These are phyloP conservation scores for Corythornis leucogaster DNA, from an alignment of 2,797 vertebrate species.

Conservation along the genomic window DNA sequence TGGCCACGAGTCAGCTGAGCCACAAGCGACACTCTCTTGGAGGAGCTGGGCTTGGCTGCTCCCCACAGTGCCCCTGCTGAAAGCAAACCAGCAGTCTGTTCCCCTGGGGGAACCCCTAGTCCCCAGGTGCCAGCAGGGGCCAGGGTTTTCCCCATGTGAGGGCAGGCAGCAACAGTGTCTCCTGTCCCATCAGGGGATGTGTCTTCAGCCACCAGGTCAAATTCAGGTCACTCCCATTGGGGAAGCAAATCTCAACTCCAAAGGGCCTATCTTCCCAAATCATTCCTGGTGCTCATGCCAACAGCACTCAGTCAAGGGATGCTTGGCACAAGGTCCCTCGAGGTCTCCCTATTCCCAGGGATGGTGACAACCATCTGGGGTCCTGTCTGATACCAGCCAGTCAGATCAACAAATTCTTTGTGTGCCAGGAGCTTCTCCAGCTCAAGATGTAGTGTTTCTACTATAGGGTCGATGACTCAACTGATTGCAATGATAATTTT, in stretches of 20 bases:
- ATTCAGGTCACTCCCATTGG: not conserved
- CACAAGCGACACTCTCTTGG: not conserved
- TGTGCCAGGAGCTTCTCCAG: not conserved
- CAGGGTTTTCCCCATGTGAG: not conserved
- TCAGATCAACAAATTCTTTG: not conserved
- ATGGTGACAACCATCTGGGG: not conserved
- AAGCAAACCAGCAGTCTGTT: not conserved
- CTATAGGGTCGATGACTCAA: not conserved
- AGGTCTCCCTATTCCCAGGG: not conserved
- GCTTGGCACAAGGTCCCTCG: not conserved
- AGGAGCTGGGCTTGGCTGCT: not conserved
- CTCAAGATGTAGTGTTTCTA: not conserved
- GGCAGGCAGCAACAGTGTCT: not conserved
- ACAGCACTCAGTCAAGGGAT: not conserved
- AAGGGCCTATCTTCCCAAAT: not conserved
- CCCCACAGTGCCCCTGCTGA: not conserved
- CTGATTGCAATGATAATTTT: not conserved
- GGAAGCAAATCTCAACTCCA: not conserved
- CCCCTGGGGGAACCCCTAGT: too few species aligned
- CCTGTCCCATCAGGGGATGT: not conserved
- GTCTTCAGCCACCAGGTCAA: fast-evolving
- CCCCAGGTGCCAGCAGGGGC: fast-evolving
- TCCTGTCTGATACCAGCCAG: not conserved
- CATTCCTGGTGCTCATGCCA: not conserved
- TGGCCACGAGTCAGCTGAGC: not conserved